These are phyloP conservation scores for Phocoena phocoena DNA, from an alignment of 2,113 vertebrate genomes.

Conservation along the genomic window DNA sequence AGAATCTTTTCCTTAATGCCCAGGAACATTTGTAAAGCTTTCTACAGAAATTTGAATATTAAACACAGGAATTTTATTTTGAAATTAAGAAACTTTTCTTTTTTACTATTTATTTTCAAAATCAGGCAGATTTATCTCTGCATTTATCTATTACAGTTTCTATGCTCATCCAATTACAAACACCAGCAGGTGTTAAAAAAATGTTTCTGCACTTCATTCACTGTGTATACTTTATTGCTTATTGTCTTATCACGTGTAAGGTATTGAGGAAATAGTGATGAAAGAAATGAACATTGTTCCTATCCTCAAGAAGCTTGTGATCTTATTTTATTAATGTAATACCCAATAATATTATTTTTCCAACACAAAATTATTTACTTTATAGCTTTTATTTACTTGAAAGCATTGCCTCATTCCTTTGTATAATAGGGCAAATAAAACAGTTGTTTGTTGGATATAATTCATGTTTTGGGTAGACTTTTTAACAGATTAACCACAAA, in stretches of 20 bases:
- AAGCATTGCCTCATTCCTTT: background rate
- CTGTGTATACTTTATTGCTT: background rate
- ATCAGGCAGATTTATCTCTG: background rate
- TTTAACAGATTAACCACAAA: background rate
- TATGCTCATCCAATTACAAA: background rate
- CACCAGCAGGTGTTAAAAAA: background rate
- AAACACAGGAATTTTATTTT: conserved; percentile 43
- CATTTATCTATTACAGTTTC: conserved; percentile 14
- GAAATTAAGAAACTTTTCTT: conserved; percentile 31
- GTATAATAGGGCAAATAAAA: background rate
- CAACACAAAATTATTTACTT: background rate
- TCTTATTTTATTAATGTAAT: background rate
- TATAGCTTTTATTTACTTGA: background rate
- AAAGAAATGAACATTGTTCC: background rate
- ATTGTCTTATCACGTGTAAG: background rate
- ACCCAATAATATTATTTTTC: background rate
- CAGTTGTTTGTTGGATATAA: background rate
- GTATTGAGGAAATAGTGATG: background rate
- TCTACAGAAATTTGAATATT: conserved; percentile 17
- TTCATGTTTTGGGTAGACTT: background rate
- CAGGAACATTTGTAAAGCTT: conserved; percentile 3
- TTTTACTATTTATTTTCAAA: conserved; percentile 41
- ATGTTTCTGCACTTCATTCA: background rate
- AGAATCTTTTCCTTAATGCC: conserved; percentile 51
- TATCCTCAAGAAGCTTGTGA: background rate